Evolutionary conservation across 2,797 vertebrate species (phyloP).

Genomic region (Gephyroberyx darwinii): DNA sequence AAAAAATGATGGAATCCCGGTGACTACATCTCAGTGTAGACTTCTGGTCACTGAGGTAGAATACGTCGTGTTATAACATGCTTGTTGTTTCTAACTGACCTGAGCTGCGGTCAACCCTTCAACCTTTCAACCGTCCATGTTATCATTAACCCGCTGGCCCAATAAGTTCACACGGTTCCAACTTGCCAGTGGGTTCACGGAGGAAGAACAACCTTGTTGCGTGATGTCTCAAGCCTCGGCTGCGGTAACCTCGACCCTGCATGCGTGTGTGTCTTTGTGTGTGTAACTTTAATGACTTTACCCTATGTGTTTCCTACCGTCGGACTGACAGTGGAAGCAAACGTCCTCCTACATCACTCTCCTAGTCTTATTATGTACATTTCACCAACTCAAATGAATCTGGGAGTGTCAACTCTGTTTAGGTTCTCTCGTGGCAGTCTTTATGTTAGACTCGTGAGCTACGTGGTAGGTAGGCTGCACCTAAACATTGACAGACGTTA

Average conservation of each 20-base stretch:
- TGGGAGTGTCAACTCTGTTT: conserved; percentile 60
- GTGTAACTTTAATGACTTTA: conserved; percentile 67
- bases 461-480: conserved; percentile 57
- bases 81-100: conserved; percentile 5
- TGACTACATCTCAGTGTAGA: no score
- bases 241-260: conserved; percentile 43
- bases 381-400: conserved; percentile 61
- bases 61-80: background rate
- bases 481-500: conserved; percentile 55
- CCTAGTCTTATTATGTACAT: conserved; percentile 61
- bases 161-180: conserved; percentile 6
- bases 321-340: conserved; percentile 28
- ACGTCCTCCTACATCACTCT: conserved; percentile 63
- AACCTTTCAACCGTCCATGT: conserved; percentile 12
- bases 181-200: conserved; percentile 17
- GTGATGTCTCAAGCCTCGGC: conserved; percentile 10
- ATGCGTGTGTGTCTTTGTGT: conserved; percentile 20
- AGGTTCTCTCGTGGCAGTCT: conserved; percentile 61
- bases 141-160: conserved; percentile 39
- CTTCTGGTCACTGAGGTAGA: conserved; percentile 17
- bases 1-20: background rate
- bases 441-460: conserved; percentile 52
- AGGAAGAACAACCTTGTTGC: conserved; percentile 33
- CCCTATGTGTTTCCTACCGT: conserved; percentile 66
- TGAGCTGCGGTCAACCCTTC: background rate